phyloP scores from a whole-genome alignment of 1,140 invertebrate species.

The Gonioctena quinquepunctata region DNA sequence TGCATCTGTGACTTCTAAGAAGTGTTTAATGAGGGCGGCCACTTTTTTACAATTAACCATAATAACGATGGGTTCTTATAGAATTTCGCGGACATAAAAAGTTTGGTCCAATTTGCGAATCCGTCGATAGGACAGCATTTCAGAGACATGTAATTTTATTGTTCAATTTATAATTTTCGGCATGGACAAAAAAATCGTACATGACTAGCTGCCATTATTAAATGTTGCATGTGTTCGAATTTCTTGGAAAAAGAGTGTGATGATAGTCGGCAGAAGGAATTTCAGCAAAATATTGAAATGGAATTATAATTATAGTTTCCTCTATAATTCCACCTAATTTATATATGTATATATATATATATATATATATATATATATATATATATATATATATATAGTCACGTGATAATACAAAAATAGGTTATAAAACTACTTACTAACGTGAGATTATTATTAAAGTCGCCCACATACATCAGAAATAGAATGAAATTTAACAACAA shows the following conservation, averaged over 20 bases:
- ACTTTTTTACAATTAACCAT: not conserved
- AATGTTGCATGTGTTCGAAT: not conserved
- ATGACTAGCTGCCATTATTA: not conserved
- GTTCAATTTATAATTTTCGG: not conserved
- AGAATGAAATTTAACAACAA: no score
- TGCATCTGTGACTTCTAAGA: not conserved
- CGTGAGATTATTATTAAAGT: no score
- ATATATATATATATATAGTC: no score
- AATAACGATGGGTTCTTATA: not conserved
- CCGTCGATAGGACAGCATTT: not conserved
- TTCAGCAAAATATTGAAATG: no score
- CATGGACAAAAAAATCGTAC: not conserved
- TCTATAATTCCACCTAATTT: no score
- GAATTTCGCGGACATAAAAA: not conserved
- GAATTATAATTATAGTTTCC: no score
- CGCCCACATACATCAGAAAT: no score
- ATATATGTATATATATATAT: no score
- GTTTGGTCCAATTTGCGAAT: not conserved
- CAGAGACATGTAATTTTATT: not conserved
- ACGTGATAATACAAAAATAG: no score
- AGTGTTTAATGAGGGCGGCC: not conserved
- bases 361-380: no score
- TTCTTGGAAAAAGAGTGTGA: not conserved
- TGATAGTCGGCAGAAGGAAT: no score
- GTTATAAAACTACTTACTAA: no score